phyloP scores from a whole-genome alignment of 1,140 invertebrate species.

The Drosophila obscura region DNA sequence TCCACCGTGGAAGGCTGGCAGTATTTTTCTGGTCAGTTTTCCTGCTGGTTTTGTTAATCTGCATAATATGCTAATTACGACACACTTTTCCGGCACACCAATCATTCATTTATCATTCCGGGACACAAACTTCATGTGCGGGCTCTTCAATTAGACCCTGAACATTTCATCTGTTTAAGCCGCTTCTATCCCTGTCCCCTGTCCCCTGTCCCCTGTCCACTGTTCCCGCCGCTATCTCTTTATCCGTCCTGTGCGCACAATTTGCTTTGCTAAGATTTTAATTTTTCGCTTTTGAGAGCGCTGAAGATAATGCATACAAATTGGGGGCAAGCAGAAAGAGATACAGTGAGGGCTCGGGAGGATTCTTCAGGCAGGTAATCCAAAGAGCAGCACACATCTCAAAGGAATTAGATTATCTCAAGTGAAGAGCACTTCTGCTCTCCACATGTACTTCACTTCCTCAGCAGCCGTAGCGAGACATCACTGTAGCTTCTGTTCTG shows the following conservation, averaged over 20 bases:
- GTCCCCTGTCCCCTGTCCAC: too few species aligned
- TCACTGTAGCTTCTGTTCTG: slow-evolving; percentile 32
- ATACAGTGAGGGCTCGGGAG: slow-evolving; percentile 17
- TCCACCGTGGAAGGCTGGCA: slow-evolving; percentile 1
- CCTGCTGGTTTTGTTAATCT: slow-evolving; percentile 52
- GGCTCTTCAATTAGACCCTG: slow-evolving; percentile 52
- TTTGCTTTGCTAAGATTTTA: slow-evolving; percentile 56
- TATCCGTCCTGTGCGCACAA: slow-evolving; percentile 43
- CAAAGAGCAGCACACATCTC: too few species aligned
- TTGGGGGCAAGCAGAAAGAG: slow-evolving; percentile 40
- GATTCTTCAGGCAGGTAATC: not conserved
- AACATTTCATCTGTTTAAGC: slow-evolving; percentile 38
- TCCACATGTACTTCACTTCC: slow-evolving; percentile 5
- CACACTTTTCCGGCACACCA: slow-evolving; percentile 61
- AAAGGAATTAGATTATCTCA: too few species aligned
- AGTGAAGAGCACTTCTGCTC: not conserved
- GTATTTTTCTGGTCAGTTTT: slow-evolving; percentile 28
- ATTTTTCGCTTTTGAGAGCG: slow-evolving; percentile 38
- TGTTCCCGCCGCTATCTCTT: not conserved
- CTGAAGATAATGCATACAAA: slow-evolving; percentile 46
- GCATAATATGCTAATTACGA: slow-evolving; percentile 73
- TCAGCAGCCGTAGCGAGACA: not conserved
- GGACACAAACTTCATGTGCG: slow-evolving; percentile 27
- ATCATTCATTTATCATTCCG: slow-evolving; percentile 67
- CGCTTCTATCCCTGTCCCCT: slow-evolving; percentile 17